phyloP scores from a whole-genome alignment of 2,797 vertebrate genomes.

The Borostomias antarcticus region DNA sequence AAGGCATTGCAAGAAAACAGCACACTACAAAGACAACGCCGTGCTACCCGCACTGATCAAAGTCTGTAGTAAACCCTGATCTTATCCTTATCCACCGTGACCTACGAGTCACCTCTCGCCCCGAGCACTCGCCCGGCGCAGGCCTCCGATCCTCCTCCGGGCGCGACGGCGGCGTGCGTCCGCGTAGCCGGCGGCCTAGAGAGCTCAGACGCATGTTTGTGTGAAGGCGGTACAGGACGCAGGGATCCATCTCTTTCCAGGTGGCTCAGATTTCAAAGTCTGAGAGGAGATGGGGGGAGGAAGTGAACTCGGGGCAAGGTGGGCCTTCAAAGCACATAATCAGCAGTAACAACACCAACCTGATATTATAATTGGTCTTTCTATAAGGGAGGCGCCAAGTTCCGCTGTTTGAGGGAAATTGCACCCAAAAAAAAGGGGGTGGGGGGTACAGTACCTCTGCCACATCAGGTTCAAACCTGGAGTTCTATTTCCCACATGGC shows the following conservation, averaged over 20 bases:
- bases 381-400: constrained; percentile 65
- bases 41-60: too few species aligned
- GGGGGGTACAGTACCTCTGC: too few species aligned
- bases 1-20: too few species aligned
- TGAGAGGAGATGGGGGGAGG: constrained; percentile 46
- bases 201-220: constrained; percentile 5
- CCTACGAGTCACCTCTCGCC: too few species aligned
- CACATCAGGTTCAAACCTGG: constrained; percentile 45
- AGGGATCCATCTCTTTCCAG: constrained; percentile 62
- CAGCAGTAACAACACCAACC: constrained; percentile 78
- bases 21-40: too few species aligned
- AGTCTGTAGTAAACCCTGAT: too few species aligned
- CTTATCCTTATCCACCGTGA: too few species aligned
- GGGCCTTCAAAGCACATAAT: constrained; percentile 74
- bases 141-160: too few species aligned
- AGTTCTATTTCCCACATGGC: constrained; percentile 59
- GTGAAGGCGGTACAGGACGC: constrained; percentile 54
- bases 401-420: constrained; percentile 67
- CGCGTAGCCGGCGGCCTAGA: not conserved
- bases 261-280: constrained; percentile 65
- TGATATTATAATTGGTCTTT: constrained; percentile 77
- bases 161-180: too few species aligned
- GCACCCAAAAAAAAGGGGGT: constrained; percentile 46
- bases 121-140: too few species aligned
- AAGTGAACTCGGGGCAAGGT: constrained; percentile 66